Conservation (phyloP, 1,140 invertebrate genomes). For the Lordiphosa mommai region DNA sequence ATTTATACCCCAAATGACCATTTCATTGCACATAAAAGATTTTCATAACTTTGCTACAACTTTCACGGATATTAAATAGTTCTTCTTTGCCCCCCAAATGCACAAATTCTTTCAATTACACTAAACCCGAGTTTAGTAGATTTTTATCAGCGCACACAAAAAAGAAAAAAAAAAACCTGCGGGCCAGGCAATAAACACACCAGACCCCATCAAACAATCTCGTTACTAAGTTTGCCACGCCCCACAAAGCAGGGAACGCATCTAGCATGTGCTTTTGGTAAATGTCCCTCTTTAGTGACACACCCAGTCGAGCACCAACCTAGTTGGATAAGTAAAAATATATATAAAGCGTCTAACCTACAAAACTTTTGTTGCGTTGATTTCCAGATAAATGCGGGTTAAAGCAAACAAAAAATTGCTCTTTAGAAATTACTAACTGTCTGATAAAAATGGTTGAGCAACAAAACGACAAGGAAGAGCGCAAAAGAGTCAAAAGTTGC, state of each 20-base stretch:
- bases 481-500: slow-evolving; percentile 30
- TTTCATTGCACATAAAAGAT: too few relatives aligned
- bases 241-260: slow-evolving; percentile 8
- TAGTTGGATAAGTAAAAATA: neutral
- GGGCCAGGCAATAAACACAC: slow-evolving; percentile 38
- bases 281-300: slow-evolving; percentile 41
- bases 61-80: too few relatives aligned
- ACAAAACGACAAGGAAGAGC: neutral
- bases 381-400: slow-evolving; percentile 30
- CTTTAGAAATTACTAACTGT: slow-evolving; percentile 22
- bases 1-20: too few relatives aligned
- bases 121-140: slow-evolving; percentile 46
- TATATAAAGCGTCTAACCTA: neutral
- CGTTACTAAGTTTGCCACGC: slow-evolving; percentile 43
- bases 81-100: slow-evolving; percentile 17
- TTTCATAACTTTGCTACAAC: too few relatives aligned
- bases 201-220: slow-evolving; percentile 10
- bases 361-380: slow-evolving; percentile 33
- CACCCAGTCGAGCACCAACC: slow-evolving; percentile 16
- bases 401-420: slow-evolving; percentile 23
- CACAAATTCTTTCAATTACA: slow-evolving; percentile 51
- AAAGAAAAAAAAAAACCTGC: slow-evolving; percentile 28
- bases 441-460: slow-evolving; percentile 11
- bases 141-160: slow-evolving; percentile 41
- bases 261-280: slow-evolving; percentile 40